A percentile compares a stretch with the other conserved stretches of the same genome.
Conservation (phyloP, 2,888 invertebrate genomes). For the Ernsta delagoae region DNA sequence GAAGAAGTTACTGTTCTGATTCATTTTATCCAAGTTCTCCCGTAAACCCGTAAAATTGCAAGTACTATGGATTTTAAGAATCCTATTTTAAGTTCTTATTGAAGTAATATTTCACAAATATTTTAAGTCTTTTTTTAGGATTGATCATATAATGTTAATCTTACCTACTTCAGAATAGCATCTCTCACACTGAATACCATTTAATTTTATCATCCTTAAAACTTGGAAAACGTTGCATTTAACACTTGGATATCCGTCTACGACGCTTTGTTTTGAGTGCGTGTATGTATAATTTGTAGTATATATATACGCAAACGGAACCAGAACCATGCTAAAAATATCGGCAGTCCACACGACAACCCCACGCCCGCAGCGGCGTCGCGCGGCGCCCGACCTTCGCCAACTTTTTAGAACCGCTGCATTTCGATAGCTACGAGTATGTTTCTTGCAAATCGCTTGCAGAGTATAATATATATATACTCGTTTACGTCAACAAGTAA, state of each 20-base stretch:
- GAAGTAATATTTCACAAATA: too few relatives aligned
- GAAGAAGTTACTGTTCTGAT: constrained; percentile 5
- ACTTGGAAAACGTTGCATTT: constrained; percentile 3
- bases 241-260: not conserved
- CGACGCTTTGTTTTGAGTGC: constrained; percentile 2
- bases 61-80: not conserved
- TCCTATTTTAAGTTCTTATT: not conserved
- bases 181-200: too few relatives aligned
- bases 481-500: not conserved
- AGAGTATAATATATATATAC: not conserved
- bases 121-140: too few relatives aligned
- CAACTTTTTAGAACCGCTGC: constrained; percentile 37
- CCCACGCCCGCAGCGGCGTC: constrained; percentile 23
- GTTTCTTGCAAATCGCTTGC: constrained; percentile 19
- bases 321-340: constrained; percentile 41
- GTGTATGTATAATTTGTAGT: not conserved
- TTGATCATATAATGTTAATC: not conserved
- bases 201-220: not conserved
- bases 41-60: not conserved
- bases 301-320: not conserved
- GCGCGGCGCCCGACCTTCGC: constrained; percentile 40
- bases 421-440: constrained; percentile 12
- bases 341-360: constrained; percentile 22
- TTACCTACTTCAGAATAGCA: too few relatives aligned
- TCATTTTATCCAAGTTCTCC: not conserved